These are phyloP conservation scores for Tryphoninae sp. DNA, from an alignment of 2,888 invertebrate species.

Conservation along the genomic window DNA sequence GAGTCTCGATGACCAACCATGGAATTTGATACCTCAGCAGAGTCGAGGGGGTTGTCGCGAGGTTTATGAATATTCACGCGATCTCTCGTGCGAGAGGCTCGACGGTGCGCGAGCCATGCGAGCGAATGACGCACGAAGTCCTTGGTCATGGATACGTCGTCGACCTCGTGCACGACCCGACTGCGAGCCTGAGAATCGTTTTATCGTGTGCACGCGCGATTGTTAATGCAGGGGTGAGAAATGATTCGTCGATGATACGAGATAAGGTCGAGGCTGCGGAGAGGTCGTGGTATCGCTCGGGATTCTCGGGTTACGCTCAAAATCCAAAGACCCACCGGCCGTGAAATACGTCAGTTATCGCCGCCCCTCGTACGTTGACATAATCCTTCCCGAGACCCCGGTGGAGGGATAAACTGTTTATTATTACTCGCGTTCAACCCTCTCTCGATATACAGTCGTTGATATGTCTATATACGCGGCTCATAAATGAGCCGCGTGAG, in stretches of 20 bases:
- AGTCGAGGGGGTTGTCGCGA: slow-evolving; percentile 60
- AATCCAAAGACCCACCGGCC: slow-evolving; percentile 42
- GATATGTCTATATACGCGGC: slow-evolving; percentile 39
- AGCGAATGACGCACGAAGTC: slow-evolving; percentile 47
- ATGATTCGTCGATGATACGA: slow-evolving; percentile 60
- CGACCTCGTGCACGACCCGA: slow-evolving; percentile 20
- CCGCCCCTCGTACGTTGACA: slow-evolving; percentile 51
- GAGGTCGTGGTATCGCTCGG: slow-evolving; percentile 68
- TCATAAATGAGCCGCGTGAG: background rate
- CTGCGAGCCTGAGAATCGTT: background rate
- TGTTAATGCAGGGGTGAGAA: background rate
- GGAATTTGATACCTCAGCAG: slow-evolving; percentile 54
- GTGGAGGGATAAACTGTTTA: slow-evolving; percentile 76
- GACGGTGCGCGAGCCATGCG: slow-evolving; percentile 24
- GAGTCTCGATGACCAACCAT: slow-evolving; percentile 35
- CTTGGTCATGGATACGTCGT: slow-evolving; percentile 12
- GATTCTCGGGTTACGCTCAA: slow-evolving; percentile 68
- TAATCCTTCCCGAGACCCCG: slow-evolving; percentile 72
- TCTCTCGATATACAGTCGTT: slow-evolving; percentile 19
- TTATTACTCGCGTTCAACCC: slow-evolving; percentile 72
- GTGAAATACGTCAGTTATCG: background rate
- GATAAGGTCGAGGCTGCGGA: slow-evolving; percentile 68
- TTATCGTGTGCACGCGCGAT: no score
- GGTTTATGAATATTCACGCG: slow-evolving; percentile 72
- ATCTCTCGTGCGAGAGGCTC: slow-evolving; percentile 67